A percentile compares a stretch with the other conserved stretches of the same genome.
Evolutionary conservation across 2,113 vertebrate species (phyloP).

Genomic region (Etheostoma spectabile): DNA sequence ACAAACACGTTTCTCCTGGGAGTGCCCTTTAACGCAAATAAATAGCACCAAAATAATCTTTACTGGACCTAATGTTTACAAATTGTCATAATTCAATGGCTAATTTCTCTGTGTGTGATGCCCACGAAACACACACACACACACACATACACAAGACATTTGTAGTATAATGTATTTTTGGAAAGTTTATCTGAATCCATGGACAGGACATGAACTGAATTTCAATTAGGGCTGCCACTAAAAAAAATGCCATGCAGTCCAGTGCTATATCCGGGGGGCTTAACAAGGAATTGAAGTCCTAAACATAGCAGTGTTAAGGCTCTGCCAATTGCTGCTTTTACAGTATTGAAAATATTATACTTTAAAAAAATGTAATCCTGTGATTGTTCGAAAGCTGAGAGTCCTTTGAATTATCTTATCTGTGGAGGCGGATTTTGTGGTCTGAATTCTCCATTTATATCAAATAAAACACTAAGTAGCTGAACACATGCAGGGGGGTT

Average conservation of each 20-base stretch:
- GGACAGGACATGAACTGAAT: conserved; percentile 18
- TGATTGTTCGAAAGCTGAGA: conserved; percentile 30
- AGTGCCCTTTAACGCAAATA: not conserved
- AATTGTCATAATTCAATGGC: not conserved
- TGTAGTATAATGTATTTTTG: not conserved
- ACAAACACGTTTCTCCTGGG: not conserved
- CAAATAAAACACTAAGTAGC: not conserved
- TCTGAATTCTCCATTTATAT: conserved; percentile 1
- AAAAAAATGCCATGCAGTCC: not conserved
- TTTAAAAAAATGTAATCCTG: conserved; percentile 9
- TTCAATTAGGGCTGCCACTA: not conserved
- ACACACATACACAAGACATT: not conserved
- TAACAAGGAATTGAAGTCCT: conserved; percentile 17
- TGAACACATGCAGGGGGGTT: not conserved
- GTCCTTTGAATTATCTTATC: conserved; percentile 24
- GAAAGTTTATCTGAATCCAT: not conserved
- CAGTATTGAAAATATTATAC: not conserved
- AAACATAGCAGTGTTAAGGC: conserved; percentile 4
- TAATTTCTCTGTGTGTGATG: not conserved
- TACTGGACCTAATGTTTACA: not conserved
- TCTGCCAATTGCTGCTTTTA: conserved; percentile 15
- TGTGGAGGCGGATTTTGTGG: not conserved
- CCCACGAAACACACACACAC: not conserved
- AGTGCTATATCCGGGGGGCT: not conserved
- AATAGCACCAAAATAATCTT: not conserved